Base-by-base conservation (phyloP, 2,797 vertebrate species). In the Discoglossus pictus region DNA sequence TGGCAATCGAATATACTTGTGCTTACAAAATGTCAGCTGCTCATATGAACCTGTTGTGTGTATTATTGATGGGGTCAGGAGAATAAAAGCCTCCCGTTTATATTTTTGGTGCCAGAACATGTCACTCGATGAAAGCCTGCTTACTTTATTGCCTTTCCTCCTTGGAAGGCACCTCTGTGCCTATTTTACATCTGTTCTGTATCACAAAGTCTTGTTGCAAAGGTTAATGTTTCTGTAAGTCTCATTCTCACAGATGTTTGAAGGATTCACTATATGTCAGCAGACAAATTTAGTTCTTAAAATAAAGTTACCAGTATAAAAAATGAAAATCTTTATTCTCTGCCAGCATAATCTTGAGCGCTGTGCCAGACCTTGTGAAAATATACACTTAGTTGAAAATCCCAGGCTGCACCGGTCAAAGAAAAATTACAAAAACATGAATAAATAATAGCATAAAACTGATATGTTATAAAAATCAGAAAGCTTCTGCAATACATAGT, bases 21-120 rank as follows among this genome's bases (percentile, higher is more conserved):
- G 39, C 42, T 24, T 51, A 44, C 56, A 55, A 47, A 61, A 61
- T 61, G 48, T 62, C 67, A 61, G 23, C 27, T 43, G 9, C 11
- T 18, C 42, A 27, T 46, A 39, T 12, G 8, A 17, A 16, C 25
- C 43, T 40, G 44, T 23, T 8, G 52, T 47, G 52, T 23, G 6
- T n/a, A 25, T 71, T 58, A 71, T 64, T 71, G 56, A 71, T 71
- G 68, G 68, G 68, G 53, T 71, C 60, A 64, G 52, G 38, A n/a
- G 27, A 35, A 64, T 64, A 64, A 58, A 64, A 44, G 53, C 51
- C 60, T 71, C 46, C 52, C 61, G 43, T 25, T 53, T 52, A 48
- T 42, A 51, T 39, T 52, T 71, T 51, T 25, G 15, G 25, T 55
- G 16, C 42, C 25, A 15, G 43, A 25, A 15, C 24, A 50, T 64